Evolutionary conservation across 2,113 vertebrate genomes (phyloP).

Genomic region (Hydrochoerus hydrochaeris): DNA sequence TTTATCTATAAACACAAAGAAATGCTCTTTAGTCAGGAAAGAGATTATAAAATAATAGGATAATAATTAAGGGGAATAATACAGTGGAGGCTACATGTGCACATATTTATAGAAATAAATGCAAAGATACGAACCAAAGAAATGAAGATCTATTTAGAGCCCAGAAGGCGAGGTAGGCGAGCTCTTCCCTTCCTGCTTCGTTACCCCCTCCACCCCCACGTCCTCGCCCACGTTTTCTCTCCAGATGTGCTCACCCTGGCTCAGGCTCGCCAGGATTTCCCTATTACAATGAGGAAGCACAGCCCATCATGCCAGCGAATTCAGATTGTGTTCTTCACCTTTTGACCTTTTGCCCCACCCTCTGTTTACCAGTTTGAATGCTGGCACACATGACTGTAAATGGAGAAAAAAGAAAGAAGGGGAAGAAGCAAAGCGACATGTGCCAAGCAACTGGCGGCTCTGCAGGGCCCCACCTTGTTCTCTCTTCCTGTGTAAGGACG

Average conservation of each 20-base stretch:
- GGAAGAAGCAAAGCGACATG: neutral
- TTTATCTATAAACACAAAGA: neutral
- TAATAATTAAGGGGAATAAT: neutral
- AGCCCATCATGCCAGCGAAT: conserved; percentile 64
- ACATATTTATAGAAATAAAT: neutral
- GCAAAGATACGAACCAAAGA: neutral
- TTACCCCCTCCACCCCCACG: neutral
- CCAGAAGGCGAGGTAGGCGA: neutral
- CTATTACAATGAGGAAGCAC: conserved; percentile 73
- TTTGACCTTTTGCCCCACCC: conserved; percentile 79
- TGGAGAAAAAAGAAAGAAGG: conserved; percentile 54
- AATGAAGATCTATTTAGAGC: neutral
- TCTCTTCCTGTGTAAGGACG: conserved; percentile 71
- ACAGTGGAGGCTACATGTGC: neutral
- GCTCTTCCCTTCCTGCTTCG: neutral
- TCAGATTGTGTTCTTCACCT: conserved; percentile 72
- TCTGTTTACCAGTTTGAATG: conserved; percentile 75
- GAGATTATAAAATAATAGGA: neutral
- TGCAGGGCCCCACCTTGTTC: conserved; percentile 56
- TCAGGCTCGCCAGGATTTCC: conserved; percentile 71
- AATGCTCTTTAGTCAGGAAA: neutral
- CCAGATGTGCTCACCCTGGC: conserved; percentile 18
- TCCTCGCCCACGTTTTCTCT: neutral
- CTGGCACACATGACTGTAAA: conserved; percentile 65
- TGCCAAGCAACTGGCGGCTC: neutral